These are phyloP conservation scores for Magallana nippona DNA, from an alignment of 2,888 invertebrate species.

Conservation along the genomic window DNA sequence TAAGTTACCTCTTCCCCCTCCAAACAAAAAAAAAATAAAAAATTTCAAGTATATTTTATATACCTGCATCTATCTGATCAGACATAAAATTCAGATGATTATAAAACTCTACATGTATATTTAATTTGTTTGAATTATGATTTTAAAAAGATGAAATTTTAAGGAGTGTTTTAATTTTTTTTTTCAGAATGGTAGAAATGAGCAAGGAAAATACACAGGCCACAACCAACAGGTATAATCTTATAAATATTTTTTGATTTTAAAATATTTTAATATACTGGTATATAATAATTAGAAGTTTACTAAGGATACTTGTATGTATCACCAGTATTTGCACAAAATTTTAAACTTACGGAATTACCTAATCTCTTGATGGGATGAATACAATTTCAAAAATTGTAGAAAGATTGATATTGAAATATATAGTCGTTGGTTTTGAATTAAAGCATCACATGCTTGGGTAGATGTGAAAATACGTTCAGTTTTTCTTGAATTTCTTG, in stretches of 20 bases:
- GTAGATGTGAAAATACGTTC: slow-evolving; percentile 15
- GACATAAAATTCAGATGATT: too few species aligned
- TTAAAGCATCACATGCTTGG: slow-evolving; percentile 17
- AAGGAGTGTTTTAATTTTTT: not conserved
- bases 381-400: not conserved
- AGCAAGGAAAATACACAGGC: slow-evolving; percentile 1
- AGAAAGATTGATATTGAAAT: not conserved
- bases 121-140: too few species aligned
- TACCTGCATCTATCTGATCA: too few species aligned
- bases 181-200: slow-evolving; percentile 18
- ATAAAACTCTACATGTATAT: too few species aligned
- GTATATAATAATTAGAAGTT: not conserved
- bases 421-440: slow-evolving; percentile 1
- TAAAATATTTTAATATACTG: not conserved
- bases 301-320: not conserved
- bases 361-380: not conserved
- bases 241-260: not conserved
- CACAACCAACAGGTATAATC: slow-evolving; percentile 1
- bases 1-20: too few species aligned
- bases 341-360: not conserved
- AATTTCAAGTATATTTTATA: too few species aligned
- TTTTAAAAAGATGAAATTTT: too few species aligned
- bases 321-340: not conserved
- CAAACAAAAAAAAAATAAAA: too few species aligned
- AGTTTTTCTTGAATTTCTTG: not conserved